Base-by-base conservation (phyloP, 2,888 invertebrate genomes). In the Plutella xylostella region DNA sequence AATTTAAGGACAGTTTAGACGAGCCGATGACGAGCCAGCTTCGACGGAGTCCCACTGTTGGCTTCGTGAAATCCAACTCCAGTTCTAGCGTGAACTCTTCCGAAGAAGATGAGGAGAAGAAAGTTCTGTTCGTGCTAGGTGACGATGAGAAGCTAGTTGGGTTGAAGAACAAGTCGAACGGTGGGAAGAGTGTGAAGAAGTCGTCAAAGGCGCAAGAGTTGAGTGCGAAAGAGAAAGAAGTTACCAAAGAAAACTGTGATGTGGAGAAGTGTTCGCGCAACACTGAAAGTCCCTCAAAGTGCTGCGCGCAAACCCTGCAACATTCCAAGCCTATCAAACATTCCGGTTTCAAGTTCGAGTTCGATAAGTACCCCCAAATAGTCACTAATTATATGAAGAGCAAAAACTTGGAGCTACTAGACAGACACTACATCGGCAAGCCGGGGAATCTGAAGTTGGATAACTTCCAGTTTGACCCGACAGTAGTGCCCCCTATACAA, bases 341-440 rank as follows among this genome's bases (percentile, higher is more conserved):
- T 85, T 88, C 89, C 67, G 89, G 90, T 59, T 88, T 90, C 67
- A 90, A 90, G 72, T 90, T 90, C 65, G 90, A 90, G 66, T 89
- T 90, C 61, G 88, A 89, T 68, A 89, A 90, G 72, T 90, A 89
- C 73, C 90, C 90, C 22, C 89, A 90, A 66, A 90, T 90, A 66
- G 89, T 89, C 55, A 88, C 88, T 57, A 90, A 90, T 72, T 90
- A 90, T 65, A 90, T 90, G 90, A 89, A 88, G 72, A 89, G 89
- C 67, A 90, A 90, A 70, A 90, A 90, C 67, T 80, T 90, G 56
- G 87, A 89, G 68, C 77, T 88, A 57, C 66, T 86, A 56, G 86
- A 87, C 63, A 77, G 87, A 48, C 85, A 86, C 54, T 86, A 88
- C 53, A 80, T 86, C 35, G 86, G 88, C 45, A 87, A 85, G 60